Evolutionary conservation across 2,888 invertebrate species (phyloP), one percentile per base, ranked within the genome.

Genomic region (Metalampra italica): DNA sequence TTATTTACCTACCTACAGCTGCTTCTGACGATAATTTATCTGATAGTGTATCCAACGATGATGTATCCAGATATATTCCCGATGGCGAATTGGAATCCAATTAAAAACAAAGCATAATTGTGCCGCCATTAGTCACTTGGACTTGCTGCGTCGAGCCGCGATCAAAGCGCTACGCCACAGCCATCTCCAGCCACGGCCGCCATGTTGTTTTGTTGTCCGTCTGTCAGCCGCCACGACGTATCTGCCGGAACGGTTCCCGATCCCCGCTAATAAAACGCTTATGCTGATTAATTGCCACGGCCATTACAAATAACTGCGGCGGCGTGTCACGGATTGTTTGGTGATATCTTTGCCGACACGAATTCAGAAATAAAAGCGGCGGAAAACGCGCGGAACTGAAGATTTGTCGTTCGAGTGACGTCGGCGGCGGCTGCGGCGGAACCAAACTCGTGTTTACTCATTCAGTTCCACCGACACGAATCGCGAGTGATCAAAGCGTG

Each of bases 221-320:
- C 29, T n/a, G 45, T 15, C 22, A 52, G 54, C 52, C 57, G 52
- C 58, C 67, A 58, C 71, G 78, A 79, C 67, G 67, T 62, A 80
- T 77, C 66, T 75, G 72, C 71, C 81, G 78, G 76, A 78, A 79
- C 67, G 66, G 60, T 54, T 54, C 67, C 64, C 61, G 62, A 55
- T 64, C 56, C 66, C 63, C 60, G 62, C 70, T 71, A 83, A 83
- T 85, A 85, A 84, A 85, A 81, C 82, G 77, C 72, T 82, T 78
- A 72, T 68, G 59, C 78, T 80, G 80, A 82, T 84, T 81, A 77
- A 85, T 82, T 73, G 74, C 77, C 68, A 66, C 66, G 60, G 56
- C 65, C 69, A 66, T 71, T 70, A 69, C 58, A 57, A 65, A 71
- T 69, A 68, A 59, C 66, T 65, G 51, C 46, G 60, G 14, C 41